Percentiles rank a stretch among this genome's conserved stretches.
Conservation (phyloP, 2,113 vertebrate genomes). For the Oreochromis aureus region DNA sequence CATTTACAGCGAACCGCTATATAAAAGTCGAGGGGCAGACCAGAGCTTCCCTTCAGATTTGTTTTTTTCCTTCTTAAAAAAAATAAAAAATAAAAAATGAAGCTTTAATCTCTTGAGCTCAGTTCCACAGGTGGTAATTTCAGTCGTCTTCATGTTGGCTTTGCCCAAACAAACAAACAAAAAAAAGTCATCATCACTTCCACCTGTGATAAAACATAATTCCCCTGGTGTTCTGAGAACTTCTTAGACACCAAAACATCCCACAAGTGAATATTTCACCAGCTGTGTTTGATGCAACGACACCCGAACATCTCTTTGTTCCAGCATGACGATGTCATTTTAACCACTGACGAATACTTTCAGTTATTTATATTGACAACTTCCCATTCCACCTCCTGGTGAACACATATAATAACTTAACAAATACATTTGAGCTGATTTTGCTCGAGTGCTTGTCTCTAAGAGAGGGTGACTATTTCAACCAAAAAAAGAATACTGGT, state of each 20-base stretch:
- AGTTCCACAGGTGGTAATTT: background rate
- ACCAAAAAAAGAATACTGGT: background rate
- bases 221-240: background rate
- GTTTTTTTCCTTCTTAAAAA: background rate
- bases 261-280: background rate
- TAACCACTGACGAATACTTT: background rate
- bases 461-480: background rate
- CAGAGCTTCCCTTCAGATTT: background rate
- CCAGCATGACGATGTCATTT: background rate
- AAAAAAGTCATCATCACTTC: background rate
- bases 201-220: background rate
- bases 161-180: background rate
- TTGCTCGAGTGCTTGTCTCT: background rate
- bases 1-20: background rate
- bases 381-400: background rate
- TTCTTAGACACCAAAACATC: background rate
- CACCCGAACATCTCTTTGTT: background rate
- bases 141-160: background rate
- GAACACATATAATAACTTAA: background rate
- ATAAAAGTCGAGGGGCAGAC: background rate
- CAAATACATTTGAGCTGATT: background rate
- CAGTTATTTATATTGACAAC: background rate
- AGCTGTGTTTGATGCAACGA: background rate
- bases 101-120: background rate
- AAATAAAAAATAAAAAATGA: background rate